Evolutionary conservation across 2,888 invertebrate genomes (phyloP).

Genomic region (Parnassius smintheus): DNA sequence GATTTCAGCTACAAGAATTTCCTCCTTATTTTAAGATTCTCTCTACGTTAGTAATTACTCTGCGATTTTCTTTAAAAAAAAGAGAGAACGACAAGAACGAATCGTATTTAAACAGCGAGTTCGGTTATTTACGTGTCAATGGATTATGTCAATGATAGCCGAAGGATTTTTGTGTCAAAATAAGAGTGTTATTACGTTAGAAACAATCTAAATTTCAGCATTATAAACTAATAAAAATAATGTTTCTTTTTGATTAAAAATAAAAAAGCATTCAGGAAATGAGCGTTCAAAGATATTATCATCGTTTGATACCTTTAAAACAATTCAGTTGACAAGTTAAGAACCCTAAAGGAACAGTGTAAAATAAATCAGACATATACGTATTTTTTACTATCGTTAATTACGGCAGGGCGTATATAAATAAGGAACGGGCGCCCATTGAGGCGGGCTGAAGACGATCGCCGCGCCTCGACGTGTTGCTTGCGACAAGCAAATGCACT

Average conservation of each 20-base stretch:
- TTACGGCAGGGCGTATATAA: constrained; percentile 76
- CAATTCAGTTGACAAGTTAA: constrained; percentile 1
- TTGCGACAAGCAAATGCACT: constrained; percentile 81
- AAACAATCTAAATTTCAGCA: neutral
- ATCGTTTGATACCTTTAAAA: neutral
- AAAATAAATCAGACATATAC: constrained; percentile 69
- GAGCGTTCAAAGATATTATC: too few relatives aligned
- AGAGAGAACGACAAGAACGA: constrained; percentile 11
- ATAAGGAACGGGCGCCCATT: constrained; percentile 72
- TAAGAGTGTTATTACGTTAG: neutral
- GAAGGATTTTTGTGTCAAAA: neutral
- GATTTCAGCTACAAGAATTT: too few relatives aligned
- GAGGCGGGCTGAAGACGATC: constrained; percentile 66
- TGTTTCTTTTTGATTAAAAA: neutral
- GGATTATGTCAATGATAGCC: neutral
- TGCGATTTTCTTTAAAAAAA: constrained; percentile 33
- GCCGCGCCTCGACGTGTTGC: constrained; percentile 71
- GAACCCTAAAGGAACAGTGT: constrained; percentile 49
- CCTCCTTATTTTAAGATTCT: too few relatives aligned
- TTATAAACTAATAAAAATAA: neutral
- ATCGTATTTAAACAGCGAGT: neutral
- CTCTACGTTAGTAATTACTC: too few relatives aligned
- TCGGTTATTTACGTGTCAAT: neutral
- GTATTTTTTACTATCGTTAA: constrained; percentile 75
- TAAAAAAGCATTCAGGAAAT: neutral